Conservation (phyloP, 2,113 vertebrate species). For the Pandion haliaetus region DNA sequence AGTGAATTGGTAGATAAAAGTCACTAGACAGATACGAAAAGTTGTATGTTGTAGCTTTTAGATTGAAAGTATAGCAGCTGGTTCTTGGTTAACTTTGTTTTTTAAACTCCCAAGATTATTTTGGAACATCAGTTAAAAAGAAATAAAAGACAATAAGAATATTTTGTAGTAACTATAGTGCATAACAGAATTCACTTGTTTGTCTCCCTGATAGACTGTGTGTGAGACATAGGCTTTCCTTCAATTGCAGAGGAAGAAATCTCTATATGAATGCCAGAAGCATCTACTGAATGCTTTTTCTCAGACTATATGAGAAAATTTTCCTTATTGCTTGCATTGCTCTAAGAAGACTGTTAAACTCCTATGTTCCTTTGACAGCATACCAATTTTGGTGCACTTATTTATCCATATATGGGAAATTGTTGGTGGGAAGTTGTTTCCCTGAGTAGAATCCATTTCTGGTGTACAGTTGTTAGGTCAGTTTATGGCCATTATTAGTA, state of each 20-base stretch:
- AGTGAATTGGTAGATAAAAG: constrained; percentile 62
- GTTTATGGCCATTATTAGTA: not conserved
- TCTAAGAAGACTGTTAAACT: not conserved
- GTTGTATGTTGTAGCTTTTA: not conserved
- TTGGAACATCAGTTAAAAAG: not conserved
- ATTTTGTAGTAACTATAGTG: not conserved
- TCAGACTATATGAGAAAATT: not conserved
- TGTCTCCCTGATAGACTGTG: not conserved
- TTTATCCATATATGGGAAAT: not conserved
- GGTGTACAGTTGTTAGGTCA: not conserved
- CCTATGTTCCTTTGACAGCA: not conserved
- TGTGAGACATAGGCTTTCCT: not conserved
- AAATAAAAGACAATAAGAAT: not conserved
- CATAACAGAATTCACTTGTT: constrained; percentile 10
- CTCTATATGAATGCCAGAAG: not conserved
- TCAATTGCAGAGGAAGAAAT: not conserved
- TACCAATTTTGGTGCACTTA: not conserved
- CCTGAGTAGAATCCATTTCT: not conserved
- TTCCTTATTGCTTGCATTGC: not conserved
- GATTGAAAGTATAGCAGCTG: not conserved
- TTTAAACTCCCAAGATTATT: constrained; percentile 1
- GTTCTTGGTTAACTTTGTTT: not conserved
- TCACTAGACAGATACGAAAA: constrained; percentile 10
- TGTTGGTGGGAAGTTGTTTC: not conserved
- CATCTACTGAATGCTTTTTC: not conserved